These are phyloP conservation scores for Silurus lanzhouensis DNA, from an alignment of 2,797 vertebrate species.

Conservation along the genomic window DNA sequence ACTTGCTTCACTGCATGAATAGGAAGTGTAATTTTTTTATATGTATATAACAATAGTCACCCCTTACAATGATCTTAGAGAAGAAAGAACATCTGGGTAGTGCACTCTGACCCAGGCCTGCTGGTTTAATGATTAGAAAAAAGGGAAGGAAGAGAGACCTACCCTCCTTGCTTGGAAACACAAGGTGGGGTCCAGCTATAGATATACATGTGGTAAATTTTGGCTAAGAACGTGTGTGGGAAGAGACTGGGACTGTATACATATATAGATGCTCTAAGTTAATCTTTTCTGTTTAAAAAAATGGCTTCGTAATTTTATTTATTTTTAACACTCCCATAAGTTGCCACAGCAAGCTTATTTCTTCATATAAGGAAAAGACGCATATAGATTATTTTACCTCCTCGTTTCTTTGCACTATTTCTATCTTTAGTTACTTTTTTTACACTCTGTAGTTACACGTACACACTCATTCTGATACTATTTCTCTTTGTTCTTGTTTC, in stretches of 20 bases:
- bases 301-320: not conserved
- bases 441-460: conserved; percentile 2
- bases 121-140: conserved; percentile 5
- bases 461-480: not conserved
- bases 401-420: not conserved
- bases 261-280: not conserved
- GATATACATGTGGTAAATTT: conserved; percentile 25
- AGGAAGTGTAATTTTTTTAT: conserved; percentile 20
- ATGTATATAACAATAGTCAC: conserved; percentile 10
- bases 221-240: not conserved
- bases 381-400: too few relatives aligned
- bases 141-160: conserved; percentile 46
- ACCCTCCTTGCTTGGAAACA: conserved; percentile 46
- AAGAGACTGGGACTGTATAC: not conserved
- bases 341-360: not conserved
- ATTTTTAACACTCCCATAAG: not conserved
- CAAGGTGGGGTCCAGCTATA: conserved; percentile 33
- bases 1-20: not conserved
- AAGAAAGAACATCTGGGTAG: conserved; percentile 46
- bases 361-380: not conserved
- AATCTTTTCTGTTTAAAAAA: not conserved
- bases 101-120: conserved; percentile 48
- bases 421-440: conserved; percentile 26
- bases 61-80: conserved; percentile 7
- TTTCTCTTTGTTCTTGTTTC: conserved; percentile 2